Base-by-base conservation (phyloP, 53 echinoderm and acorn worm species). In the Mesocentrotus franciscanus region DNA sequence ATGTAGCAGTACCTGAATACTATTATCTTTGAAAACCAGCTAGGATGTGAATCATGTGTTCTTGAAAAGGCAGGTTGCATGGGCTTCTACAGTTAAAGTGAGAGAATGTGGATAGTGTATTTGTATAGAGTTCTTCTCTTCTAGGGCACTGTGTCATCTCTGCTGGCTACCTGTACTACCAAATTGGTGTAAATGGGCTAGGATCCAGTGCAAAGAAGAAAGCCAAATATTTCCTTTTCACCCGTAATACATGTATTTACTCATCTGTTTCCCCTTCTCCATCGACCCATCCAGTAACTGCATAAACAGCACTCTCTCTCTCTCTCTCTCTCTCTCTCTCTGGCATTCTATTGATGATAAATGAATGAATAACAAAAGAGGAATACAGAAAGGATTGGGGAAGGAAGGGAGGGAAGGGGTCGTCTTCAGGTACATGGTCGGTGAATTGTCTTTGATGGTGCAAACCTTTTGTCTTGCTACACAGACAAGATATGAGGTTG, bases 121-220 rank as follows among this genome's bases (percentile, higher is more conserved):
- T 87, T 87, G 58, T 87, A 13, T 12, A 87, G n/a, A 57, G 58
- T 26, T 87, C 58, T 27, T 57, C 58, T 18, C 27, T 26, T 87
- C 58, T 26, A 87, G 87, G 87, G 87, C 87, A 87, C 87, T 87
- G 59, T 87, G 87, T 58, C 87, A 87, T 87, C 87, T 58, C 87
- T 10, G 87, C 87, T 87, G 24, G 87, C 87, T 87, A 87, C 87
- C 87, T 87, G 87, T 87, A 12, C 87, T 87, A 87, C 87, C 55
- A 26, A 87, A 87, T 87, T 87, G 87, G 87, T 87, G 87, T 91
- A 91, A 91, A 91, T 91, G 91, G 91, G 26, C 87, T 87, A 57
- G 87, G 87, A 27, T 87, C n/a, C 27, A n/a, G 20, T 9, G 92
- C 92, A 92, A 92, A 92, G 92, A 92, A 71, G 71, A 72, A 92